These are phyloP conservation scores for Drosophila gaucha DNA, from an alignment of 2,888 invertebrate species.

Conservation along the genomic window DNA sequence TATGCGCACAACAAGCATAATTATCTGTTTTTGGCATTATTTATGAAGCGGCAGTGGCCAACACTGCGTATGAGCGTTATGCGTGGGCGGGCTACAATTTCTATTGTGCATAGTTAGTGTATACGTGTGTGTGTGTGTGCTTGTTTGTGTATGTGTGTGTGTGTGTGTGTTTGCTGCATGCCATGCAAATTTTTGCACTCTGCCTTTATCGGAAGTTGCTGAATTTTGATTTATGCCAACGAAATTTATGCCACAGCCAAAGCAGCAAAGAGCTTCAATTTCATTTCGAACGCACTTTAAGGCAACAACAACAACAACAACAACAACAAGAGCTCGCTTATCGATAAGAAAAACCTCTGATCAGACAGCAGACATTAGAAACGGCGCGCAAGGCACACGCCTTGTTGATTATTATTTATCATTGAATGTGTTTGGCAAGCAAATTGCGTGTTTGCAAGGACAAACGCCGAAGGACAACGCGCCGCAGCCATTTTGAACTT, in stretches of 20 bases:
- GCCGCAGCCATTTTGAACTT: conserved; percentile 73
- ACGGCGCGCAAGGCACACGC: conserved; percentile 84
- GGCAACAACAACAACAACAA: conserved; percentile 4
- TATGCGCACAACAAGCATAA: conserved; percentile 63
- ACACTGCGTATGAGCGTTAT: conserved; percentile 73
- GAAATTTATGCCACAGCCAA: conserved; percentile 78
- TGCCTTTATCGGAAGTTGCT: conserved; percentile 84
- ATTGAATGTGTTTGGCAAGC: conserved; percentile 52
- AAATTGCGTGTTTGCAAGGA: conserved; percentile 51
- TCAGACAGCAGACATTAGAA: conserved; percentile 75
- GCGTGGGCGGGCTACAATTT: conserved; percentile 78
- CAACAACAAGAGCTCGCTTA: conserved; percentile 12
- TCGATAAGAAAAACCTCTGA: conserved; percentile 23
- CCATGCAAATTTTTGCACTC: conserved; percentile 77
- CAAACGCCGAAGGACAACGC: conserved; percentile 23
- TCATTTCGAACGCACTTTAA: conserved; percentile 19
- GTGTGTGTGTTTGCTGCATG: conserved; percentile 31
- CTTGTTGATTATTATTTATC: conserved; percentile 79
- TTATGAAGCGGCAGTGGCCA: conserved; percentile 49
- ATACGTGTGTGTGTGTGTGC: conserved; percentile 8
- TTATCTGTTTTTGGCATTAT: conserved; percentile 67
- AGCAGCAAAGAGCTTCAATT: conserved; percentile 29
- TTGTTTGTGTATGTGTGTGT: conserved; percentile 9
- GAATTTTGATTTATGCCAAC: conserved; percentile 84
- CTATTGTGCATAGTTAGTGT: conserved; percentile 5